Evolutionary conservation across 2,888 invertebrate genomes (phyloP), one percentile per base, ranked within the genome.

Genomic region (Vanessa cardui): DNA sequence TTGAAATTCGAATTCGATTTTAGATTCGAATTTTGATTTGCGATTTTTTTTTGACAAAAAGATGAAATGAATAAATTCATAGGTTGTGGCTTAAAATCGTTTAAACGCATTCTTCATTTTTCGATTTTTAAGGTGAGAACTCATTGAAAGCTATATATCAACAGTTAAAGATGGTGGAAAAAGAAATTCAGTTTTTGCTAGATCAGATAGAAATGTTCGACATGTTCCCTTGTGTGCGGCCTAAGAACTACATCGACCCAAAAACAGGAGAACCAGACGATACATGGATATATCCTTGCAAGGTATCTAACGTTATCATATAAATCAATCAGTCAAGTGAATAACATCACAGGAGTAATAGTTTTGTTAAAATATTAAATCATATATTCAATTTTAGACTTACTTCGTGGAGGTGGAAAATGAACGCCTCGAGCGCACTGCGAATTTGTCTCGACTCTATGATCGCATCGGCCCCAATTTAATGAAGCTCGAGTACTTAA

Each of bases 401-500:
- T 98, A 95, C 83, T 97, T 97, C 83, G 94, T 94, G 62, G 93
- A 94, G 73, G 92, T 98, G 71, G 95, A 96, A 68, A 90, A 92
- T 44, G 94, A 95, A 67, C 94, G 98, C 1, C 94, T 95, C 0
- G 94, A 95, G 66, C 95, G 96, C 60, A 91, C 96, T 7, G 94
- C 95, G 2, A 86, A 93, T 6, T 93, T 98, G 83, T 92, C 95
- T 0, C 94, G 95, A 61, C 94, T 96, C n/a, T 97, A 97, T 82
- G 94, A 96, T 58, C 96, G 96, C 0, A 93, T 97, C 56, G 96
- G 96, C 0, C 97, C 98, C 0, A 95, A 97, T 66, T 90, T 98
- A 16, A 95, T 96, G 77, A 98, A 98, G 87, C 86, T 98, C 71
- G 98, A 98, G 87, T 96, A 96, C 72, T 88, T 98, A 46, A 96